Percentiles rank a stretch among this genome's conserved stretches.
phyloP scores from a whole-genome alignment of 2,888 invertebrate species.

The Cremastinae sp. region DNA sequence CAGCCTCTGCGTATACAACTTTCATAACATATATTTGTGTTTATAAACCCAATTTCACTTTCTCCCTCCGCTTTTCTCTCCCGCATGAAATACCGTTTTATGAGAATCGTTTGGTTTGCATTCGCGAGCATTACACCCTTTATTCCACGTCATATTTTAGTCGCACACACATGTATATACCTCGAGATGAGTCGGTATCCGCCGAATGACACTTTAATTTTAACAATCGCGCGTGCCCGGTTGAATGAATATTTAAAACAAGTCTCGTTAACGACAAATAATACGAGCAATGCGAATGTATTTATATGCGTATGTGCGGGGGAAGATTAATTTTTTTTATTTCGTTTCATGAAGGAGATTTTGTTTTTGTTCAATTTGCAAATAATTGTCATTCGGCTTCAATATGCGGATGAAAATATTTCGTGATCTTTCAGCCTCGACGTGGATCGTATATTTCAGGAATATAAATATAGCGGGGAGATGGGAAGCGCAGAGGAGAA shows the following conservation, averaged over 20 bases:
- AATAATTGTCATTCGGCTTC: too few species aligned
- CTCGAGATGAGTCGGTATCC: conserved; percentile 7
- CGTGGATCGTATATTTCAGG: conserved; percentile 21
- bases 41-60: conserved; percentile 10
- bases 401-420: too few species aligned
- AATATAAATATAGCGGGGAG: conserved; percentile 25
- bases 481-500: conserved; percentile 23
- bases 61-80: neutral
- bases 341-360: too few species aligned
- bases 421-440: neutral
- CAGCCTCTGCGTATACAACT: conserved; percentile 17
- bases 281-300: too few species aligned
- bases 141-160: conserved; percentile 48
- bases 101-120: conserved; percentile 51
- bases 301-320: too few species aligned
- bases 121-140: conserved; percentile 40
- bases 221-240: neutral
- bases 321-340: too few species aligned
- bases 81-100: conserved; percentile 38
- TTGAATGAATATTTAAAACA: too few species aligned
- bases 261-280: too few species aligned
- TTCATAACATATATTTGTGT: conserved; percentile 26
- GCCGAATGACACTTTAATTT: conserved; percentile 20
- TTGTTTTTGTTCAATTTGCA: too few species aligned
- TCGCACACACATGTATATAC: too few species aligned